These are phyloP conservation scores for Gonatopus flavifemur DNA, from an alignment of 1,140 invertebrate species.

Conservation along the genomic window DNA sequence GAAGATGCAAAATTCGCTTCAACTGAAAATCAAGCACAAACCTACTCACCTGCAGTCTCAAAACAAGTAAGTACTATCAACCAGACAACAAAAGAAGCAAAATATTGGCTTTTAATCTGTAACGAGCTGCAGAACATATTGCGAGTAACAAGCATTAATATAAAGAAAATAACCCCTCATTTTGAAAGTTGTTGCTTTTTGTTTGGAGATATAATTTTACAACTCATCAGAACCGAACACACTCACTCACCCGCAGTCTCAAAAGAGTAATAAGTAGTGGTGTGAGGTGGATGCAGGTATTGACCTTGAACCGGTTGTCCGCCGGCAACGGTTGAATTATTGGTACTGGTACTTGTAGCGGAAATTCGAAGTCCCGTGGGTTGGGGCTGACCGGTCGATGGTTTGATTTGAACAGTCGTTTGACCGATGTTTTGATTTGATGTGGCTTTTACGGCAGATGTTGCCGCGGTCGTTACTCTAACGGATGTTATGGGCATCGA, in stretches of 20 bases:
- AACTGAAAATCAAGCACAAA: too few relatives aligned
- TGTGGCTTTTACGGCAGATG: conserved; percentile 36
- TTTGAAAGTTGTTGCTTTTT: too few relatives aligned
- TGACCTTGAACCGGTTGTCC: conserved; percentile 43
- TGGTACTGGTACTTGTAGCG: conserved; percentile 24
- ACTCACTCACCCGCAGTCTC: conserved; percentile 40
- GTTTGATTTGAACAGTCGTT: conserved; percentile 37
- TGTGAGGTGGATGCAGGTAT: conserved; percentile 45
- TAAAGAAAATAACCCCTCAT: too few relatives aligned
- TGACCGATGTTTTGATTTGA: conserved; percentile 42
- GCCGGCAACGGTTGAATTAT: conserved; percentile 23
- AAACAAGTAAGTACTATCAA: too few relatives aligned
- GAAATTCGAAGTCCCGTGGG: conserved; percentile 38
- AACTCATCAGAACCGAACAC: too few relatives aligned
- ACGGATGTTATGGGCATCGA: conserved; percentile 45
- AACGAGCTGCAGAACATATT: too few relatives aligned
- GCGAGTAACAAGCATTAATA: not conserved
- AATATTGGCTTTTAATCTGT: too few relatives aligned
- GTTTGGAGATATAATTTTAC: too few relatives aligned
- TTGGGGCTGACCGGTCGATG: conserved; percentile 31
- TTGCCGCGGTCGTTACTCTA: conserved; percentile 37
- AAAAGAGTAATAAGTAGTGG: conserved; percentile 48
- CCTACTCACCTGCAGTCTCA: too few relatives aligned
- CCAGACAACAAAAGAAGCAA: too few relatives aligned
- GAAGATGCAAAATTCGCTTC: too few relatives aligned